Evolutionary conservation across 2,113 vertebrate species (phyloP), one percentile per base, ranked within the genome.

Genomic region (Ornithorhynchus anatinus): DNA sequence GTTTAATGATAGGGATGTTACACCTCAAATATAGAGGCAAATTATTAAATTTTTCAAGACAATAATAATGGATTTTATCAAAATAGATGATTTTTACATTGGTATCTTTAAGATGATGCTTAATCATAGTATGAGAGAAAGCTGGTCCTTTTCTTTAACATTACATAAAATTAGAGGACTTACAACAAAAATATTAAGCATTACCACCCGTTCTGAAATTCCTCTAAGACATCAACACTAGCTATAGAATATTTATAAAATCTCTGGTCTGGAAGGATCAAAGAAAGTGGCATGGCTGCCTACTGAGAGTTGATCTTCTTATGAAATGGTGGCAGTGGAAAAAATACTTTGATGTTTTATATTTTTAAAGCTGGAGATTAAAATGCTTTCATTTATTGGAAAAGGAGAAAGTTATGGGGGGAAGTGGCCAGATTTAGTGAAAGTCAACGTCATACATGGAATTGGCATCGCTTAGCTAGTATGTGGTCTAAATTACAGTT

Each of bases 121-220:
- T n/a, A n/a, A n/a, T n/a, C n/a, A n/a, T n/a, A n/a, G n/a, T n/a
- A n/a, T n/a, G n/a, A n/a, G n/a, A n/a, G n/a, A n/a, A n/a, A n/a
- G n/a, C n/a, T n/a, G n/a, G n/a, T n/a, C n/a, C n/a, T n/a, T n/a
- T n/a, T n/a, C n/a, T n/a, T n/a, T 75, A 77, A 22, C 35, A 43
- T 52, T 45, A 22, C 57, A 68, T 39, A 81, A 65, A 79, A 81
- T 75, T 69, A 81, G 77, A 70, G 51, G 74, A 62, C 22, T 45
- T 53, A 83, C 72, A 86, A 86, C 69, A 85, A 75, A 85, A 85
- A 86, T 80, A 83, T 79, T 77, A 71, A 75, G 77, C 72, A 80
- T 85, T 83, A 85, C n/a, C n/a, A n/a, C n/a, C n/a, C n/a, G 64
- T 60, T 77, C 64, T 81, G 66, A 77, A 85, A 73, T 83, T 81